Evolutionary conservation across 2,888 invertebrate genomes (phyloP).

Genomic region (Phyto melanocephala): DNA sequence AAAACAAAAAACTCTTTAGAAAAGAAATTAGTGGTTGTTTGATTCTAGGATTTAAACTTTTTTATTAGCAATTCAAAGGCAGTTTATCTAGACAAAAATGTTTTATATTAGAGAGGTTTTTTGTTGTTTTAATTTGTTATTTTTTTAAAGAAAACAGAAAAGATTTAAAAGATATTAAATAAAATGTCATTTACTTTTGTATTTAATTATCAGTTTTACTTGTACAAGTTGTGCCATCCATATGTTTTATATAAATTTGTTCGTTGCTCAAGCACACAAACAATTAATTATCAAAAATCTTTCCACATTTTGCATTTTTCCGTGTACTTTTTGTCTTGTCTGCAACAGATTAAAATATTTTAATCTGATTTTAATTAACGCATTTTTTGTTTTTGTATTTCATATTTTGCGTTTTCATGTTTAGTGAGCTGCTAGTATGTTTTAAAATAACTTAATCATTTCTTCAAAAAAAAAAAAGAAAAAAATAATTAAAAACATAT

Average conservation of each 20-base stretch:
- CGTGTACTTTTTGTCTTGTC: slow-evolving; percentile 6
- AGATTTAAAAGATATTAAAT: background rate
- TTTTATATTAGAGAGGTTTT: background rate
- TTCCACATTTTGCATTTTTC: slow-evolving; percentile 21
- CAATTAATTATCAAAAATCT: slow-evolving; percentile 45
- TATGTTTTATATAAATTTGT: slow-evolving; percentile 22
- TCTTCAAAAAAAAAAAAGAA: background rate
- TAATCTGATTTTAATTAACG: slow-evolving; percentile 60
- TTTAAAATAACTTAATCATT: background rate
- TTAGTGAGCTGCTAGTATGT: background rate
- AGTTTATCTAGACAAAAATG: background rate
- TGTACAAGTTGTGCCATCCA: background rate
- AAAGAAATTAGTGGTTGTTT: slow-evolving; percentile 38
- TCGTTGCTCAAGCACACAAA: background rate
- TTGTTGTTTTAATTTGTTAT: background rate
- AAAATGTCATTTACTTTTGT: background rate
- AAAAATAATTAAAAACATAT: background rate
- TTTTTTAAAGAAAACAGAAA: background rate
- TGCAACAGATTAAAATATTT: slow-evolving; percentile 46
- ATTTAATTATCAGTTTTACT: background rate
- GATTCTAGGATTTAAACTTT: background rate
- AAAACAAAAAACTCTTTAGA: background rate
- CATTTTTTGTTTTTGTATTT: slow-evolving; percentile 8
- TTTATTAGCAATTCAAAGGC: background rate
- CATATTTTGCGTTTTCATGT: background rate